Evolutionary conservation across 2,113 vertebrate species (phyloP).

Genomic region (Tautogolabrus adspersus): DNA sequence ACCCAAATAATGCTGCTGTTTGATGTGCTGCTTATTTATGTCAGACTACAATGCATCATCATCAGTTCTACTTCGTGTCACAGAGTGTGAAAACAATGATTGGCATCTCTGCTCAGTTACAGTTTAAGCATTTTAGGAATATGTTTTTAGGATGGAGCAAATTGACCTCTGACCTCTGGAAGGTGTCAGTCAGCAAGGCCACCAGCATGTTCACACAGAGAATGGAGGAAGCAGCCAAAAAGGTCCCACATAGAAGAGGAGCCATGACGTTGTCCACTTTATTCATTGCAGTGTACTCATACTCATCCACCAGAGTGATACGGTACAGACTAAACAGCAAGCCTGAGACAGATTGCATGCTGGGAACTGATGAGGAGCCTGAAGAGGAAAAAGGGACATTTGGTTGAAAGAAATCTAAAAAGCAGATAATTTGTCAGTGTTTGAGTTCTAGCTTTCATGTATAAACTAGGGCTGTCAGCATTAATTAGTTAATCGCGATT

Average conservation of each 20-base stretch:
- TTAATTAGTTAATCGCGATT: no score
- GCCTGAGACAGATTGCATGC: constrained; percentile 75
- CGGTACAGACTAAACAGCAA: constrained; percentile 80
- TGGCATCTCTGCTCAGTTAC: no score
- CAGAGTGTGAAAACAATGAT: no score
- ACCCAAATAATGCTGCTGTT: no score
- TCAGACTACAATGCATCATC: no score
- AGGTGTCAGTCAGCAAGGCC: constrained; percentile 79
- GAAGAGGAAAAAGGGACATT: background rate
- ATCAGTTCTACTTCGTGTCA: no score
- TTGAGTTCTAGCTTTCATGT: background rate
- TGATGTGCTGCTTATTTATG: no score
- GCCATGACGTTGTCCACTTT: constrained; percentile 75
- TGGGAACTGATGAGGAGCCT: constrained; percentile 69
- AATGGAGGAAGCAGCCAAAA: constrained; percentile 77
- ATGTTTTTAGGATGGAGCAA: background rate
- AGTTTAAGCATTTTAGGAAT: background rate
- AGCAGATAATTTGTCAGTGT: background rate
- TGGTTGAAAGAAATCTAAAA: background rate
- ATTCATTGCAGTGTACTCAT: constrained; percentile 77
- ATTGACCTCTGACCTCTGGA: constrained; percentile 72
- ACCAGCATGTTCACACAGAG: constrained; percentile 81
- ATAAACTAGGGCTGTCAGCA: no score
- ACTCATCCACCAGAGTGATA: constrained; percentile 81
- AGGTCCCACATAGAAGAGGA: constrained; percentile 77